Conservation (phyloP, 2,888 invertebrate species). For the Andrena fulva region DNA sequence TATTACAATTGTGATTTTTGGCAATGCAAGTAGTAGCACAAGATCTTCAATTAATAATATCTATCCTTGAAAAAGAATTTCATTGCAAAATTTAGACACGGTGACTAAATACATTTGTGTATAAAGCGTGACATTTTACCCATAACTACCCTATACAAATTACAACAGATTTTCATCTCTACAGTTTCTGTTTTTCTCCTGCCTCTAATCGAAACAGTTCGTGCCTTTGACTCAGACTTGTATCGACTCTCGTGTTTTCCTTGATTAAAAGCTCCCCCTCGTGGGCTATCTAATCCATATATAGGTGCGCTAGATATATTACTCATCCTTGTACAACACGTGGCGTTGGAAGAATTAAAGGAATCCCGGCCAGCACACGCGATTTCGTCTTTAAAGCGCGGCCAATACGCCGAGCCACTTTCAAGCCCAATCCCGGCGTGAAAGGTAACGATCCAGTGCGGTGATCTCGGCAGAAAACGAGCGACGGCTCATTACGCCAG, state of each 20-base stretch:
- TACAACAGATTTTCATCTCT: no score
- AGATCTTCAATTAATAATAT: no score
- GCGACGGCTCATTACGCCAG: conserved; percentile 58
- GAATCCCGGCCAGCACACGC: background rate
- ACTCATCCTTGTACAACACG: background rate
- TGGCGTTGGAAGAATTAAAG: background rate
- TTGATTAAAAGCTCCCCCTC: background rate
- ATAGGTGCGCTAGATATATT: background rate
- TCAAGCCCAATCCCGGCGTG: conserved; percentile 44
- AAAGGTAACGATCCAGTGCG: conserved; percentile 64
- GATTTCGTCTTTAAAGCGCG: conserved; percentile 38
- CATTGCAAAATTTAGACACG: no score
- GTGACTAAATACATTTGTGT: no score
- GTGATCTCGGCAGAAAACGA: conserved; percentile 58
- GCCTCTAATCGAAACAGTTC: no score
- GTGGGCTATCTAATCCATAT: background rate
- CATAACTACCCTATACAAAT: no score
- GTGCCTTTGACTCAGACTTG: no score
- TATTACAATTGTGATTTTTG: no score
- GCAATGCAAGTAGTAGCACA: no score
- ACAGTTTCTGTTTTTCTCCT: no score
- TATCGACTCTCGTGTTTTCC: background rate
- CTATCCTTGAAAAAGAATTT: no score
- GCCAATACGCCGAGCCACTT: conserved; percentile 29
- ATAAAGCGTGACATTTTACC: no score